Percentiles rank a stretch among this genome's conserved stretches.
Evolutionary conservation across 2,888 invertebrate genomes (phyloP).

Genomic region (Eupithecia pulchellata): DNA sequence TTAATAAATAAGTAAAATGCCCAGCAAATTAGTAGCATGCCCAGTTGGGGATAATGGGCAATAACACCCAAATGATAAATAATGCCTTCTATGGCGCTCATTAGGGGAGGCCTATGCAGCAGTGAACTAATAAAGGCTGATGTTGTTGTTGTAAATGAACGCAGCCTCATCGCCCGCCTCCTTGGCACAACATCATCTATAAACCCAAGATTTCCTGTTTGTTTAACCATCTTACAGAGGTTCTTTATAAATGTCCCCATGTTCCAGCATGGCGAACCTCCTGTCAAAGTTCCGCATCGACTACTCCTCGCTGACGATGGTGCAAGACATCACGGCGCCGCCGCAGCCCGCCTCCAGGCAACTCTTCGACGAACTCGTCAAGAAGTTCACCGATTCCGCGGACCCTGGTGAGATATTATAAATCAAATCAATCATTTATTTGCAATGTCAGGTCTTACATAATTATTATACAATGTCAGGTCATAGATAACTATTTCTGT

Average conservation of each 20-base stretch:
- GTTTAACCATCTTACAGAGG: neutral
- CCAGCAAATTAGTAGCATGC: too few relatives aligned
- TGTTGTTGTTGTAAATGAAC: too few relatives aligned
- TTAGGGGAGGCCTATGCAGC: too few relatives aligned
- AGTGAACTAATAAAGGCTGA: too few relatives aligned
- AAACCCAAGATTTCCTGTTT: neutral
- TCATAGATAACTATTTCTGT: too few relatives aligned
- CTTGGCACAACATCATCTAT: too few relatives aligned
- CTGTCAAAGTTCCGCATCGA: conserved; percentile 97
- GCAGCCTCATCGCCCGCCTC: too few relatives aligned
- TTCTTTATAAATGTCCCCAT: neutral
- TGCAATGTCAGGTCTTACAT: neutral
- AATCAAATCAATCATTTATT: neutral
- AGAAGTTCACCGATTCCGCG: conserved; percentile 85
- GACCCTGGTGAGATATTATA: conserved; percentile 57
- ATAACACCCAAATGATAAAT: too few relatives aligned
- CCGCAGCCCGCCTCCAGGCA: conserved; percentile 90
- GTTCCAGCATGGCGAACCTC: conserved; percentile 94
- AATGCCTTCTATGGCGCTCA: too few relatives aligned
- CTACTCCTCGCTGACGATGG: conserved; percentile 95
- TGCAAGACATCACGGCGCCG: conserved; percentile 94
- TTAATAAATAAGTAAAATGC: too few relatives aligned
- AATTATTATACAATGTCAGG: too few relatives aligned
- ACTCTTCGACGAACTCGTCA: conserved; percentile 90
- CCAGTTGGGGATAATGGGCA: too few relatives aligned